A percentile compares a stretch with the other conserved stretches of the same genome.
Conservation (phyloP, 2,888 invertebrate genomes). For the Nomada hirtipes region DNA sequence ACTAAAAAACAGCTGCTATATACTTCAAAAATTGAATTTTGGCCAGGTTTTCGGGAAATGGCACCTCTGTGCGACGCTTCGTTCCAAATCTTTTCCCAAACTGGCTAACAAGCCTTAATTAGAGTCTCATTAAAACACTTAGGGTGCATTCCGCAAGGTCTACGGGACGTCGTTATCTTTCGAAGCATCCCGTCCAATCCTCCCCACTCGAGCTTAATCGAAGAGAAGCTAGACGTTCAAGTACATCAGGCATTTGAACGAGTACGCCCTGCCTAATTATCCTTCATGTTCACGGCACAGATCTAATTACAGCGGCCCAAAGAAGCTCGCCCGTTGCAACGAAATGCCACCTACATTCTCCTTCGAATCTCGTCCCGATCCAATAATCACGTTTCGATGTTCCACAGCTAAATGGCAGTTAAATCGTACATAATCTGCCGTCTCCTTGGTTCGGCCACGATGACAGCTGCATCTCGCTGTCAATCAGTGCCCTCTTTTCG, state of each 20-base stretch:
- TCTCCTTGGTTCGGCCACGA: constrained; percentile 42
- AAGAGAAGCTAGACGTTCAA: constrained; percentile 35
- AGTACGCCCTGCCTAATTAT: constrained; percentile 30
- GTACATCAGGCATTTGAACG: background rate
- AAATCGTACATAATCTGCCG: constrained; percentile 48
- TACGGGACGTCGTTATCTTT: background rate
- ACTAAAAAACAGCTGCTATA: too few relatives aligned
- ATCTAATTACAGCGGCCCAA: constrained; percentile 49
- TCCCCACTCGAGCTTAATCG: constrained; percentile 31
- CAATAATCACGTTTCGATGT: constrained; percentile 6
- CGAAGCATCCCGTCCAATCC: constrained; percentile 20
- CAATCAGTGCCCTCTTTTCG: constrained; percentile 62
- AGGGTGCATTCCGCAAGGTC: background rate
- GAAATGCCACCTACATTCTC: constrained; percentile 40
- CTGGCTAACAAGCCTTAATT: background rate
- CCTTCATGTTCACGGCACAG: constrained; percentile 20
- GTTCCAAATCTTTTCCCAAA: background rate
- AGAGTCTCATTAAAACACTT: background rate
- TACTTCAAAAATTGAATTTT: too few relatives aligned
- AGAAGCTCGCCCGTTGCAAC: constrained; percentile 41
- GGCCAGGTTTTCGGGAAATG: too few relatives aligned
- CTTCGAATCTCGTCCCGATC: constrained; percentile 41
- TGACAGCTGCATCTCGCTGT: constrained; percentile 67
- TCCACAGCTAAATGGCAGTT: constrained; percentile 54
- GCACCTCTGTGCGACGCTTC: too few relatives aligned